Percentiles rank a stretch among this genome's conserved stretches.
These are phyloP conservation scores for Tinea trinotella DNA, from an alignment of 2,888 invertebrate species.

Conservation along the genomic window DNA sequence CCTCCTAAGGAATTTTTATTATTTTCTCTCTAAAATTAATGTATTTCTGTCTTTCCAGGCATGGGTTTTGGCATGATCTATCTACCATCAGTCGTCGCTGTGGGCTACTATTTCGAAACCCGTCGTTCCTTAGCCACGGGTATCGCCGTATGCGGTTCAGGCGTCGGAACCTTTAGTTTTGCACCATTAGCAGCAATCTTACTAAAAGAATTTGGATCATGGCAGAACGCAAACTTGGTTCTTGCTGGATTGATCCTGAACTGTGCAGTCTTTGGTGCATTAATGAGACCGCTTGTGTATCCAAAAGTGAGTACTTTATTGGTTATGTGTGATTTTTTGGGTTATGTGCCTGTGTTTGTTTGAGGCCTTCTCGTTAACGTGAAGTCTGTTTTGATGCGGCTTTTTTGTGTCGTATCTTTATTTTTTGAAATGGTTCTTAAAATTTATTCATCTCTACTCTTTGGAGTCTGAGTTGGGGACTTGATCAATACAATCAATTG, in stretches of 20 bases:
- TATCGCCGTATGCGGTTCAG: conserved; percentile 96
- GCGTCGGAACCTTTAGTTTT: conserved; percentile 93
- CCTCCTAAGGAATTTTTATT: too few species aligned
- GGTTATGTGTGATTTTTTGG: background rate
- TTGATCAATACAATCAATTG: background rate
- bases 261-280: conserved; percentile 89
- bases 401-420: background rate
- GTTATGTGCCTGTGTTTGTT: background rate
- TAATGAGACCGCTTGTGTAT: conserved; percentile 86
- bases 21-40: too few species aligned
- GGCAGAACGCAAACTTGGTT: conserved; percentile 93
- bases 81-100: conserved; percentile 96
- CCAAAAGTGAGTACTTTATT: conserved; percentile 67
- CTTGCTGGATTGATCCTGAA: conserved; percentile 94
- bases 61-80: conserved; percentile 95
- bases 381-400: conserved; percentile 2
- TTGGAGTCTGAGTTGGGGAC: background rate
- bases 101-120: conserved; percentile 97
- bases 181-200: conserved; percentile 90
- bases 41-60: conserved; percentile 69
- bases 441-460: background rate
- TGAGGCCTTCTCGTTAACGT: background rate
- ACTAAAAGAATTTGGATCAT: conserved; percentile 82
- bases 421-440: conserved; percentile 2
- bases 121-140: conserved; percentile 95